Evolutionary conservation across 2,113 vertebrate species (phyloP).

Genomic region (Callocephalon fimbriatum): DNA sequence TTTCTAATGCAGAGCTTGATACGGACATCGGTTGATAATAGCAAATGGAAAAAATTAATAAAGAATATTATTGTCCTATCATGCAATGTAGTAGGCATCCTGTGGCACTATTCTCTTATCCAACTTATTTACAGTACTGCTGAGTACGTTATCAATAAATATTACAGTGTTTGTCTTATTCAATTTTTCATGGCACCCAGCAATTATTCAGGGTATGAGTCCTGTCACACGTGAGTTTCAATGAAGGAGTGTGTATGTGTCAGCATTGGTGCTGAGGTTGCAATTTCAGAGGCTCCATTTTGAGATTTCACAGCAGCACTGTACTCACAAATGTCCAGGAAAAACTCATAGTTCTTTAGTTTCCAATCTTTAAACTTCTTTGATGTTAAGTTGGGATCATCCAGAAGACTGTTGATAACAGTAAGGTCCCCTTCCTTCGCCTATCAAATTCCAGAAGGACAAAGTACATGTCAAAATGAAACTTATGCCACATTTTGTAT

Average conservation of each 20-base stretch:
- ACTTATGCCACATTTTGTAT: background rate
- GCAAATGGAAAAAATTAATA: slow-evolving; percentile 70
- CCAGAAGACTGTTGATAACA: slow-evolving; percentile 84
- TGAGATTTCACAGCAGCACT: slow-evolving; percentile 78
- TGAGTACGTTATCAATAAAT: slow-evolving; percentile 83
- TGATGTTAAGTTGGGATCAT: slow-evolving; percentile 86
- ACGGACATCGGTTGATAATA: slow-evolving; percentile 51
- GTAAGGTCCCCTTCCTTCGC: slow-evolving; percentile 88
- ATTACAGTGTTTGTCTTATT: slow-evolving; percentile 77
- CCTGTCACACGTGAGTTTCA: slow-evolving; percentile 85
- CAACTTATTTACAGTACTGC: slow-evolving; percentile 86
- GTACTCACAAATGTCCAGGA: slow-evolving; percentile 90
- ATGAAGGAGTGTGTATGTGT: slow-evolving; percentile 93
- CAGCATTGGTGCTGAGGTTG: slow-evolving; percentile 81
- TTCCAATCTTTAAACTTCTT: slow-evolving; percentile 92
- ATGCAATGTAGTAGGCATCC: slow-evolving; percentile 91
- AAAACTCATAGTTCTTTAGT: slow-evolving; percentile 90
- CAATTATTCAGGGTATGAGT: background rate
- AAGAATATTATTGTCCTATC: slow-evolving; percentile 85
- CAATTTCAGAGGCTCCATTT: slow-evolving; percentile 84
- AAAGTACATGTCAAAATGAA: background rate
- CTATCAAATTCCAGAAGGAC: slow-evolving; percentile 68
- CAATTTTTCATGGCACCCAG: slow-evolving; percentile 27
- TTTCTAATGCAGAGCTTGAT: slow-evolving; percentile 72
- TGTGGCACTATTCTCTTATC: slow-evolving; percentile 84